Conservation (phyloP, 2,888 invertebrate genomes). For the Tortricodes alternella region DNA sequence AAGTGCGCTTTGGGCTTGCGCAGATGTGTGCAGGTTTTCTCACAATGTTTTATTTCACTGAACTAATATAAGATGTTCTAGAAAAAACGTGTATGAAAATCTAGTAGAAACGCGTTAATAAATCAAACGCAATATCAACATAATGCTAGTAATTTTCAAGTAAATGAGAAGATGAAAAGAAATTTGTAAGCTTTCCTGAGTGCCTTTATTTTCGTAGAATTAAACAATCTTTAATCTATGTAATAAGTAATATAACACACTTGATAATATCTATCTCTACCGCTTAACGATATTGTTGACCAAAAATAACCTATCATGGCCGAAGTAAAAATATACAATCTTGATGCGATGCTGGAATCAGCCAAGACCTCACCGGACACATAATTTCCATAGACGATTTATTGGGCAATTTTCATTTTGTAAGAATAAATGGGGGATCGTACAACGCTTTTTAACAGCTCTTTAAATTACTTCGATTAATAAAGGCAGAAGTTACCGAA, state of each 20-base stretch:
- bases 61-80: background rate
- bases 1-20: too few species aligned
- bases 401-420: constrained; percentile 16
- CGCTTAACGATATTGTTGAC: background rate
- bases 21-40: too few species aligned
- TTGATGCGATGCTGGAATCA: constrained; percentile 9
- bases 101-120: background rate
- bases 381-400: constrained; percentile 27
- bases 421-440: constrained; percentile 3
- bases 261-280: too few species aligned
- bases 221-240: too few species aligned
- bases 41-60: background rate
- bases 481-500: background rate
- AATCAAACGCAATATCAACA: background rate
- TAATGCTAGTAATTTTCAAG: background rate
- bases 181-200: background rate
- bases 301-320: constrained; percentile 9
- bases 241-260: too few species aligned
- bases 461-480: background rate
- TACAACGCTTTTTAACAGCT: background rate
- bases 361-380: constrained; percentile 14
- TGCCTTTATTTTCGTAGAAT: background rate
- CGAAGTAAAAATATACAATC: constrained; percentile 21
- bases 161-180: background rate
- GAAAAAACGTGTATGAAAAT: background rate